These are phyloP conservation scores for Pungitius pungitius DNA, from an alignment of 2,113 vertebrate genomes.

Conservation along the genomic window DNA sequence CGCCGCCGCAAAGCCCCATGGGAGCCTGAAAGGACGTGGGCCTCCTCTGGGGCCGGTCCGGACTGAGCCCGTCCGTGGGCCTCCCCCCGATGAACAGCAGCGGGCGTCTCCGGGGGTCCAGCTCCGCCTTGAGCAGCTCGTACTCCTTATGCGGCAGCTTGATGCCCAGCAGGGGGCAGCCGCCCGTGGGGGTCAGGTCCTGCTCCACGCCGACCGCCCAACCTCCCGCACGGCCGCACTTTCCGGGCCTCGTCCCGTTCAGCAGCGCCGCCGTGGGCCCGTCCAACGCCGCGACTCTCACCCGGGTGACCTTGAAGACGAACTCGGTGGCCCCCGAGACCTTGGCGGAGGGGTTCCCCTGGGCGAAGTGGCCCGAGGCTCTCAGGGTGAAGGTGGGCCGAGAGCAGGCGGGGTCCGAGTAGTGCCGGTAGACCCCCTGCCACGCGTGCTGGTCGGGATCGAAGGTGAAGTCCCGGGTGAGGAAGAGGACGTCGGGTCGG, in stretches of 20 bases:
- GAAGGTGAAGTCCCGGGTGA: slow-evolving; percentile 87
- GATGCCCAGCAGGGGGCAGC: slow-evolving; percentile 87
- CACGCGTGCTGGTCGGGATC: slow-evolving; percentile 79
- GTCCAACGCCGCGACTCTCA: slow-evolving; percentile 83
- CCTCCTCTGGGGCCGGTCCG: slow-evolving; percentile 81
- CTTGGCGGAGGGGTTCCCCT: slow-evolving; percentile 78
- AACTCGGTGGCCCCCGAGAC: slow-evolving; percentile 84
- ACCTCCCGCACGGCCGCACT: slow-evolving; percentile 79
- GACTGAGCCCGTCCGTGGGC: slow-evolving; percentile 89
- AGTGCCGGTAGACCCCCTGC: slow-evolving; percentile 89
- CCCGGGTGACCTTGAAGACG: slow-evolving; percentile 85
- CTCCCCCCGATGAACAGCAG: slow-evolving; percentile 88
- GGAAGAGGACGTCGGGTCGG: slow-evolving; percentile 88
- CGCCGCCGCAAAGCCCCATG: slow-evolving; percentile 82
- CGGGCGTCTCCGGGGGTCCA: slow-evolving; percentile 76
- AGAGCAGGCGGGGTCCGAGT: slow-evolving; percentile 85
- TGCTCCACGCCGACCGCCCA: slow-evolving; percentile 85
- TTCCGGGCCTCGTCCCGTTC: slow-evolving; percentile 80
- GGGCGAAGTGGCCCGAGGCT: slow-evolving; percentile 83
- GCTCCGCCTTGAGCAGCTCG: slow-evolving; percentile 88
- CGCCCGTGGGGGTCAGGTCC: slow-evolving; percentile 86
- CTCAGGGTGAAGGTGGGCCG: slow-evolving; percentile 87
- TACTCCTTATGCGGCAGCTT: slow-evolving; percentile 90
- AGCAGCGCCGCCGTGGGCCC: slow-evolving; percentile 77
- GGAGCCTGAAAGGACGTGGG: slow-evolving; percentile 91